Base-by-base conservation (phyloP, 2,888 invertebrate genomes). In the Ganaspis brasiliensis region DNA sequence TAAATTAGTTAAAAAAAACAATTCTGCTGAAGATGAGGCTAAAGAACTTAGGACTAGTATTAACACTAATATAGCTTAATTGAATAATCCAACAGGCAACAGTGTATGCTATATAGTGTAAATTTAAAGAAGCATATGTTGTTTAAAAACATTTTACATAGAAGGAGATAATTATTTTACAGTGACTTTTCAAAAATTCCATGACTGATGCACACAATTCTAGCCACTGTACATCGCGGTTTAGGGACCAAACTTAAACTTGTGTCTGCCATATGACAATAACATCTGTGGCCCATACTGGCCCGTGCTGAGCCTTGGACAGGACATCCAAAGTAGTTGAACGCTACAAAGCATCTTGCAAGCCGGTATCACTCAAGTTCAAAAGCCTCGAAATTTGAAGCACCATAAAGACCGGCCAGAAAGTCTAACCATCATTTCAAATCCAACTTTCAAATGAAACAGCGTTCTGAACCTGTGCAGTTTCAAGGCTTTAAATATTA, bases 261-360 rank as follows among this genome's bases (percentile, higher is more conserved):
- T 78, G 85, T 87, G 88, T 88, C 87, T 88, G 84, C 89, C 89
- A 89, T 89, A 88, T 89, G 89, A 89, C 89, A 89, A 89, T 87
- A 89, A 88, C 89, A 89, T 89, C 89, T 89, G 89, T 85, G 87
- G 84, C 81, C 85, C 86, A 88, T 80, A 82, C 83, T 85, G 87
- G 84, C 81, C 85, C 86, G 87, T 80, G 82, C 83, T 82, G 74
- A 77, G 83, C 82, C 81, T 61, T 61, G 21, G 24, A n/a, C n/a
- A 19, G 19, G 16, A 14, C 19, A 12, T 37, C 4, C 12, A 21
- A 35, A 4, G 14, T 19, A 19, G 61, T 19, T 9, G 19, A 21
- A n/a, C 45, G 45, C n/a, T 40, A 63, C 21, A 61, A 37, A 45
- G 24, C 67, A 67, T 67, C 67, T 67, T 67, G 67, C 67, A 67